These are phyloP conservation scores for Otis tarda DNA, from an alignment of 2,113 vertebrate species.

Conservation along the genomic window DNA sequence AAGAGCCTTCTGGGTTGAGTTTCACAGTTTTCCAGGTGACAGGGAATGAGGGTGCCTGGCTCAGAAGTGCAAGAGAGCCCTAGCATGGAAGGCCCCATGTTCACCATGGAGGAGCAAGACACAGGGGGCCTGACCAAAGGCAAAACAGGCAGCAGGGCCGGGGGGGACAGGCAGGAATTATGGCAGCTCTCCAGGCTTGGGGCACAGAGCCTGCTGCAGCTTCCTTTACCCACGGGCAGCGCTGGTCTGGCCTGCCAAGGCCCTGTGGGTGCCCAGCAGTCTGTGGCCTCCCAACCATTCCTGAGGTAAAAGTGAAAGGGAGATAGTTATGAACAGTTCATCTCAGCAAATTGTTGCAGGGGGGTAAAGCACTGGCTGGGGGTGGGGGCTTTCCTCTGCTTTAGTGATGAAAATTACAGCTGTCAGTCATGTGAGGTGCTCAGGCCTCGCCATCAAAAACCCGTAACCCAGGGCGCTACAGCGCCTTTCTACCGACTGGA, in stretches of 20 bases:
- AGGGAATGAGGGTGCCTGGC: not conserved
- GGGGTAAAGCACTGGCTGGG: not conserved
- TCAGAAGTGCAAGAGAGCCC: not conserved
- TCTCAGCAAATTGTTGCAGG: not conserved
- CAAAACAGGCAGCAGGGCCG: not conserved
- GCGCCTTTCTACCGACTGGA: fast-evolving
- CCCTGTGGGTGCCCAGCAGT: not conserved
- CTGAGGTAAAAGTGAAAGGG: not conserved
- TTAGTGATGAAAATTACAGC: not conserved
- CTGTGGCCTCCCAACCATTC: not conserved
- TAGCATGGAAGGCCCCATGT: not conserved
- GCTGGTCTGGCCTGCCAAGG: not conserved
- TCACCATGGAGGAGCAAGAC: fast-evolving
- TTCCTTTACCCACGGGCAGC: not conserved
- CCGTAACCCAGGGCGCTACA: too few relatives aligned
- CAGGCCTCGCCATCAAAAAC: not conserved
- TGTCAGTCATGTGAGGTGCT: too few relatives aligned
- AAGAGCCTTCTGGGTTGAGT: not conserved
- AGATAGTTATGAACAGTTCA: fast-evolving
- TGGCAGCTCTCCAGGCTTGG: not conserved
- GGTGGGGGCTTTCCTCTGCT: too few relatives aligned
- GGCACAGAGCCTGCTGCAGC: not conserved
- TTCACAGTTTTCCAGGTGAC: fast-evolving
- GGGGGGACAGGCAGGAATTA: not conserved
- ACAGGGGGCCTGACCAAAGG: not conserved